These are phyloP conservation scores for Brachypalpus laphriformis DNA, from an alignment of 2,888 invertebrate genomes.

Conservation along the genomic window DNA sequence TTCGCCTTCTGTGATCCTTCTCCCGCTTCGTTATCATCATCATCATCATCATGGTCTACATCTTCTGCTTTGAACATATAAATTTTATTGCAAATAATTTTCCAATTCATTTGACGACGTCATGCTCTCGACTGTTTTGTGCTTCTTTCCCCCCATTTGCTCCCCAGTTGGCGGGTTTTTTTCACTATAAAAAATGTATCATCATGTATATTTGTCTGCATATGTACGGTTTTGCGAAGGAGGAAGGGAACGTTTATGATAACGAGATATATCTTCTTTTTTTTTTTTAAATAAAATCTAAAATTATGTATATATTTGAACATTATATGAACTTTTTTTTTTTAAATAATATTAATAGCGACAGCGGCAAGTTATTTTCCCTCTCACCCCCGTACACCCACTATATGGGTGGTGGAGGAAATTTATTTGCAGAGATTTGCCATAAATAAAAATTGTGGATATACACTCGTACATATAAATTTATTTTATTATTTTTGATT, in stretches of 20 bases:
- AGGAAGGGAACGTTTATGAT: conserved; percentile 15
- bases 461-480: not conserved
- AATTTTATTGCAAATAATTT: conserved; percentile 58
- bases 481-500: not conserved
- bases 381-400: not conserved
- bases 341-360: conserved; percentile 49
- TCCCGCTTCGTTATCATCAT: not conserved
- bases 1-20: not conserved
- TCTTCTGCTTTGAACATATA: conserved; percentile 35
- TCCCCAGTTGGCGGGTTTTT: not conserved
- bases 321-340: not conserved
- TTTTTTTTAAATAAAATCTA: conserved; percentile 15
- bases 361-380: conserved; percentile 8
- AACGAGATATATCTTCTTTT: conserved; percentile 18
- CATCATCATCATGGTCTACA: conserved; percentile 4
- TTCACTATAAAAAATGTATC: conserved; percentile 1
- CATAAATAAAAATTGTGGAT: conserved; percentile 46
- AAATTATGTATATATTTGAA: conserved; percentile 17
- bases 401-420: not conserved
- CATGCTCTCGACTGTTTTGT: conserved; percentile 3
- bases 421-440: conserved; percentile 43
- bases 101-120: conserved; percentile 57
- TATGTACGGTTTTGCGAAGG: not conserved
- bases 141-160: not conserved
- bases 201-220: not conserved